phyloP scores from a whole-genome alignment of 2,797 vertebrate genomes.

The Myotis vivesi region DNA sequence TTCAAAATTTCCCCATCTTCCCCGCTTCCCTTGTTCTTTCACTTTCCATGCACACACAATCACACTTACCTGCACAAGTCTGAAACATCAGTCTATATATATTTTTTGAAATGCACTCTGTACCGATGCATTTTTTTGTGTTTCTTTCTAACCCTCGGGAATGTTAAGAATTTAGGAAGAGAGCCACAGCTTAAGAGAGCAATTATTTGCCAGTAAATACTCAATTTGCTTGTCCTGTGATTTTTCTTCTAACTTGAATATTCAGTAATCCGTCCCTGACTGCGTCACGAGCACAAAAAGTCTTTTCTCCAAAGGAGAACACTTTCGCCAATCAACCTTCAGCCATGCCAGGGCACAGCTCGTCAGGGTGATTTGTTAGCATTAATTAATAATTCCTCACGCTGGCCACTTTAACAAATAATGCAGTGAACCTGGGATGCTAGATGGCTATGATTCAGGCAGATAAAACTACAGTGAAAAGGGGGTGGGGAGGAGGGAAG shows the following conservation, averaged over 20 bases:
- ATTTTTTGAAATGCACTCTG: slow-evolving; percentile 82
- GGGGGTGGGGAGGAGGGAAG: neutral
- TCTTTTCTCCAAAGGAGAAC: slow-evolving; percentile 85
- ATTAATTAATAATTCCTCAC: slow-evolving; percentile 87
- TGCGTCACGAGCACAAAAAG: slow-evolving; percentile 85
- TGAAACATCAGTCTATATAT: slow-evolving; percentile 79
- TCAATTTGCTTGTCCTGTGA: slow-evolving; percentile 86
- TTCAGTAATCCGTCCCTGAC: slow-evolving; percentile 84
- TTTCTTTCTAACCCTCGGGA: slow-evolving; percentile 82
- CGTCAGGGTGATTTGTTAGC: slow-evolving; percentile 83
- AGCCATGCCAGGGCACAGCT: slow-evolving; percentile 80
- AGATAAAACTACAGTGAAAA: slow-evolving; percentile 71
- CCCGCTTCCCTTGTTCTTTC: slow-evolving; percentile 59
- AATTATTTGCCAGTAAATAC: slow-evolving; percentile 88
- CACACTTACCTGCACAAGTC: slow-evolving; percentile 82
- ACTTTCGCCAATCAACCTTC: slow-evolving; percentile 81
- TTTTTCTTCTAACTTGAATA: slow-evolving; percentile 85
- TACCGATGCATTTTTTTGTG: slow-evolving; percentile 82
- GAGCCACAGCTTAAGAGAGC: slow-evolving; percentile 85
- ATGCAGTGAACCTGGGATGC: slow-evolving; percentile 77
- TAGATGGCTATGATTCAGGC: slow-evolving; percentile 80
- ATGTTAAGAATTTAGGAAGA: slow-evolving; percentile 87
- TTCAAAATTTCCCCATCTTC: neutral
- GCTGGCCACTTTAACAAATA: slow-evolving; percentile 84
- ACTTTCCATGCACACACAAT: slow-evolving; percentile 68